Evolutionary conservation across 2,113 vertebrate species (phyloP).

Genomic region (Isichthys henryi): DNA sequence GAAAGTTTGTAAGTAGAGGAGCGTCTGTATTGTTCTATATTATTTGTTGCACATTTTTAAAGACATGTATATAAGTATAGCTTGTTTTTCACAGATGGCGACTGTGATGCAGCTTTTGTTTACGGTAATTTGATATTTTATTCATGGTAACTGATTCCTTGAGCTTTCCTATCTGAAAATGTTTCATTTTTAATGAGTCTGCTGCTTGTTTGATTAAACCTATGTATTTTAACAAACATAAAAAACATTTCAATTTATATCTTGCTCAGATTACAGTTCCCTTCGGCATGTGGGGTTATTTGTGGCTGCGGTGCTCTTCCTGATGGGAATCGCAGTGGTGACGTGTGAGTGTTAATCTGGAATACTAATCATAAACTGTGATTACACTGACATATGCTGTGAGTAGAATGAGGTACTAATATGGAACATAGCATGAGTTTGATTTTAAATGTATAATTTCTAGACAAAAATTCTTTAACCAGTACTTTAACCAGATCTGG

Average conservation of each 20-base stretch:
- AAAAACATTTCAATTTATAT: background rate
- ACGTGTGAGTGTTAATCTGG: slow-evolving; percentile 51
- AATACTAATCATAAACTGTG: background rate
- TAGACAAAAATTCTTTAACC: background rate
- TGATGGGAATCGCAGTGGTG: slow-evolving; percentile 56
- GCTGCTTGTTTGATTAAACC: background rate
- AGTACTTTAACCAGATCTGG: background rate
- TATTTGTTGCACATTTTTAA: background rate
- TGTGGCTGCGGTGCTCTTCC: slow-evolving; percentile 53
- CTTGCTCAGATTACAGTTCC: slow-evolving; percentile 42
- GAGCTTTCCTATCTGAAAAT: background rate
- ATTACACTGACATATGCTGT: background rate
- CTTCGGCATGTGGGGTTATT: slow-evolving; percentile 44
- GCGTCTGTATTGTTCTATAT: background rate
- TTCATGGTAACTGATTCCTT: background rate
- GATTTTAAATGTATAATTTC: background rate
- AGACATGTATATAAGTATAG: background rate
- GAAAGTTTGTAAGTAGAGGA: too few relatives aligned
- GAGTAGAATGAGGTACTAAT: background rate
- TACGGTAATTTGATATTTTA: slow-evolving; percentile 26
- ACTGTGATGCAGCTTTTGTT: slow-evolving; percentile 12
- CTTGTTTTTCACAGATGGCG: slow-evolving; percentile 15
- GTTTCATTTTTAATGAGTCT: background rate
- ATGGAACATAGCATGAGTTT: too few relatives aligned
- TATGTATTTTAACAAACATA: background rate